Base-by-base conservation (phyloP, 2,888 invertebrate species). In the Dicyrtomina minuta region DNA sequence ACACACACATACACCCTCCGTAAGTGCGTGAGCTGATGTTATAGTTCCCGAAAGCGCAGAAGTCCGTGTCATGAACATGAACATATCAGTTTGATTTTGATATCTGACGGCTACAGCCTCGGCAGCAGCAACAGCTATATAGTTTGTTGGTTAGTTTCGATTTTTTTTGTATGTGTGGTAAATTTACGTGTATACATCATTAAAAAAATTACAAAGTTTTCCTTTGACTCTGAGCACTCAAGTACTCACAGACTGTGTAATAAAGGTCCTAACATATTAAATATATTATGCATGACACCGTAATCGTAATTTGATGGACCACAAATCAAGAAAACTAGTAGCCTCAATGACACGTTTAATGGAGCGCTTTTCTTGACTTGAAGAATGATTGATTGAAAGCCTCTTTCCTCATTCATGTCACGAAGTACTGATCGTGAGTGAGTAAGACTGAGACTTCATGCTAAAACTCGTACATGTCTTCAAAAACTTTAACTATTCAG, bases 321-420 rank as follows among this genome's bases (percentile, higher is more conserved):
- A 55, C 55, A 55, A 65, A 65, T 65, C 65, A 65, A 53, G 64
- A 49, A 65, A 65, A 65, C 65, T 65, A 65, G 65, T 65, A 65
- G 65, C 43, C 39, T 65, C 55, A 55, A 53, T 65, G 65, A 65
- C 65, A 65, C 24, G 55, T 24, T 64, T 64, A 53, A 64, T 64
- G 64, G 64, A 64, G 20, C 49, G 26, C 64, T 64, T 64, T 64
- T 65, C 60, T 41, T 65, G 65, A 64, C 64, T 53, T 39, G 64
- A 39, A 65, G 55, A 55, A 65, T 65, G 65, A 65, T 65, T 65
- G 65, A 65, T 65, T 53, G 62, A 62, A 55, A 46, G 46, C 44
- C 41, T 65, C 65, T 65, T 65, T 65, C 65, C 55, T 53, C 65
- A 65, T 65, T 65, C 65, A 65, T 24, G 55, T 65, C 65, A 65